Percentiles rank a stretch among this genome's conserved stretches.
Conservation (phyloP, 2,888 invertebrate species). For the Drosophila leonis region DNA sequence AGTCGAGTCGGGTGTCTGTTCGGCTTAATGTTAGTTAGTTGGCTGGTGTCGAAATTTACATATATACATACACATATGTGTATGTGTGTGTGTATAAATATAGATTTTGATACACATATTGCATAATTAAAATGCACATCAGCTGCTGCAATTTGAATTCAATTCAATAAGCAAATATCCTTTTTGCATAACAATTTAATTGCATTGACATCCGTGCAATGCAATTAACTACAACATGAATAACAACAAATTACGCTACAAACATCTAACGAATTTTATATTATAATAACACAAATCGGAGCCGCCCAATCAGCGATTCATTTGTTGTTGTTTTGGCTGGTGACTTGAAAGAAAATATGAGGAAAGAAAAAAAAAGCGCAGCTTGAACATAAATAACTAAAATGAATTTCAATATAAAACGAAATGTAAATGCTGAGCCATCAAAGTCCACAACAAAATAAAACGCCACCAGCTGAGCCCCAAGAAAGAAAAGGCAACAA, state of each 20-base stretch:
- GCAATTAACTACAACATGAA: slow-evolving; percentile 39
- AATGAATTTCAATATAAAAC: slow-evolving; percentile 71
- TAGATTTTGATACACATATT: slow-evolving; percentile 23
- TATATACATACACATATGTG: neutral
- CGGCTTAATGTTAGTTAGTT: slow-evolving; percentile 36
- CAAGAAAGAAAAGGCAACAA: slow-evolving; percentile 23
- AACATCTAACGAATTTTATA: slow-evolving; percentile 32
- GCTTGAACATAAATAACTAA: slow-evolving; percentile 70
- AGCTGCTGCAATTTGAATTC: slow-evolving; percentile 16
- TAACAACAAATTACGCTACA: slow-evolving; percentile 42
- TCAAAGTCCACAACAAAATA: slow-evolving; percentile 50
- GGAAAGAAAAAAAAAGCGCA: slow-evolving; percentile 54
- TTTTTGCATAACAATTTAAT: slow-evolving; percentile 34
- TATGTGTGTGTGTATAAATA: neutral
- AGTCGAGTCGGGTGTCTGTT: slow-evolving; percentile 43
- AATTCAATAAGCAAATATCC: slow-evolving; percentile 37
- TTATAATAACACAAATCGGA: slow-evolving; percentile 37
- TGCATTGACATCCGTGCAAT: slow-evolving; percentile 16
- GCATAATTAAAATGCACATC: slow-evolving; percentile 40
- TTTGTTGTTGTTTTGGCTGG: slow-evolving; percentile 47
- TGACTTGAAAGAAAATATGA: slow-evolving; percentile 26
- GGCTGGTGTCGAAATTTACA: slow-evolving; percentile 21
- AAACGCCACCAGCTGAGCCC: slow-evolving; percentile 53
- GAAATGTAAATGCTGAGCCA: slow-evolving; percentile 75
- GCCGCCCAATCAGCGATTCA: slow-evolving; percentile 65